phyloP scores from a whole-genome alignment of 2,113 vertebrate genomes.

The Ceyx margarethae region DNA sequence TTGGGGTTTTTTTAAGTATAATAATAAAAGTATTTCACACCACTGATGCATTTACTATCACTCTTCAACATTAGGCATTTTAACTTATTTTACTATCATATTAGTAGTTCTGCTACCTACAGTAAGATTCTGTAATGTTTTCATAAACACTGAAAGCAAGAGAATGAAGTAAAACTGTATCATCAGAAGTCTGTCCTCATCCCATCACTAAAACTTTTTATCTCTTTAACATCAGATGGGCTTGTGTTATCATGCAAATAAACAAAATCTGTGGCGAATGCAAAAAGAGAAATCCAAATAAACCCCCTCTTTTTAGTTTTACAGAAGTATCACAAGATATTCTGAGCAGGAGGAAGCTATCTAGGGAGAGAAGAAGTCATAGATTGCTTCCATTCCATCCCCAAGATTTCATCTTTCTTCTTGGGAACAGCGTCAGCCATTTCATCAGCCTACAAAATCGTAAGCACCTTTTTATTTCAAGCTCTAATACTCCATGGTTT shows the following conservation, averaged over 20 bases:
- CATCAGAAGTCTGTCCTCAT: background rate
- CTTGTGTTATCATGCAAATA: background rate
- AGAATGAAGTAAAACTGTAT: background rate
- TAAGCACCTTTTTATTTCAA: constrained; percentile 37
- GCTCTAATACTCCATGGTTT: constrained; percentile 40
- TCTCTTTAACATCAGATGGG: background rate
- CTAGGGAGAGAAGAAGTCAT: background rate
- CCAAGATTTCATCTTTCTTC: background rate
- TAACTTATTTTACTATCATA: background rate
- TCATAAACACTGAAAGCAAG: background rate
- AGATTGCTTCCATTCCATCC: background rate
- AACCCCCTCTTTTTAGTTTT: background rate
- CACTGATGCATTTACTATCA: background rate
- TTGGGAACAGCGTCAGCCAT: background rate
- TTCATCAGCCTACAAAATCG: background rate
- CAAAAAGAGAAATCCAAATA: background rate
- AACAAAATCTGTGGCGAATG: background rate
- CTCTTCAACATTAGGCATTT: background rate
- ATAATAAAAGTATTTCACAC: background rate
- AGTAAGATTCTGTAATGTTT: background rate
- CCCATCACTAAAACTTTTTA: background rate
- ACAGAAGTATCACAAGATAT: background rate
- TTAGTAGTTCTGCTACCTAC: background rate
- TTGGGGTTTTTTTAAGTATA: background rate
- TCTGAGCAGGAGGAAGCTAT: too few species aligned